Base-by-base conservation (phyloP, 1,140 invertebrate genomes). In the Leptinotarsa texana region DNA sequence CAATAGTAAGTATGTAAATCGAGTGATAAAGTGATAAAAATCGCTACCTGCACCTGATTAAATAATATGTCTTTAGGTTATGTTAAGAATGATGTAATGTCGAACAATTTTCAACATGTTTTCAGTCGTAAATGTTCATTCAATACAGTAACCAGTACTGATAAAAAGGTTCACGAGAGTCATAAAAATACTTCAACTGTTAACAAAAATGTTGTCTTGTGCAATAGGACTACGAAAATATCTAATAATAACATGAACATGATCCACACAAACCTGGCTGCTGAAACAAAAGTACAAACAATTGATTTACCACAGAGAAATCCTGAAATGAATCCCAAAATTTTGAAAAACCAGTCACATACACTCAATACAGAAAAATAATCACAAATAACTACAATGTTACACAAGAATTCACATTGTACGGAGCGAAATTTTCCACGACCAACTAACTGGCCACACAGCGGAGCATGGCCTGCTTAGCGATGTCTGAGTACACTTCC, bases 391-490 rank as follows among this genome's bases (percentile, higher is more conserved):
- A 69, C 61, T 74, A 33, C 15, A 68, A 33, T 47, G 49, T 51
- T 13, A 17, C 73, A 75, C 67, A 22, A 65, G 33, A 33, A 75
- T 72, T 68, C 70, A 75, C 74, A 72, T 75, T 67, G 71, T 73
- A 67, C 47, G 18, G 47, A 27, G 70, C 11, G 72, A 75, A 75
- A 71, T 72, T 75, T 75, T 72, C 74, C 65, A 71, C 74, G 67
- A 75, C 42, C 73, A 65, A 68, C 66, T 62, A 68, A 63, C 63
- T 57, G 63, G 21, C 51, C 27, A 48, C 61, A 67, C 74, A 24
- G 48, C 70, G 70, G 63, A 75, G 68, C 68, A 75, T 75, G 74
- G 74, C 74, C 74, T 70, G 70, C 69, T 68, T 72, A 71, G 69
- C 74, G 74, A 71, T 49, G 49, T 72, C 62, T 68, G 51, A 15